Evolutionary conservation across 2,888 invertebrate species (phyloP), one percentile per base, ranked within the genome.

Genomic region (Catocala fraxini): DNA sequence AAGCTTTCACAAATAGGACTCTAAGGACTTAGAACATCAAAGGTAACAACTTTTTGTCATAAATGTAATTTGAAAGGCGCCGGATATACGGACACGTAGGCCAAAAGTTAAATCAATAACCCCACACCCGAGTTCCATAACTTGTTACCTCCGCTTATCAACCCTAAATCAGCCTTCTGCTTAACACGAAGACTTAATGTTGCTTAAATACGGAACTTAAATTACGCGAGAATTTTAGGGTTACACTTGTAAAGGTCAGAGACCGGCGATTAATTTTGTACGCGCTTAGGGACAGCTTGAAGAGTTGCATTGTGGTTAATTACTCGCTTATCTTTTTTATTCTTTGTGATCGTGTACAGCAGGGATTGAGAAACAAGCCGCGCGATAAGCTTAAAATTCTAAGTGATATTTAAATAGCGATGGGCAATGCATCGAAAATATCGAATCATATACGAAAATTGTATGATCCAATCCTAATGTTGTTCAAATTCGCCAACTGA

Each of bases 131-230:
- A 39, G n/a, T 62, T 67, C 70, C 52, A 13, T 72, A 49, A 61
- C 71, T 78, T 79, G 67, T 68, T 35, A 56, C 59, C 12, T 60
- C 62, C 58, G 71, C 59, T 79, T 90, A 92, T 92, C 92, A 88
- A 84, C 91, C 91, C 91, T 85, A 84, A 80, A 91, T 92, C 91
- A 85, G 60, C 67, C 65, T 71, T 78, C 83, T 84, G 85, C 84
- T 86, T 85, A 89, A 87, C 91, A 89, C 89, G 88, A 80, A 86
- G 86, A 86, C 85, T 87, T 89, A 89, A 89, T 86, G 88, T 70
- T 72, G 75, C 78, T 73, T 80, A 75, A 72, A 78, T 81, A 70
- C 79, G 80, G 81, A 84, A 83, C 83, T 81, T 69, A 79, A 84
- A 86, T 83, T 84, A 80, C 80, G 78, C 77, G 78, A 72, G 77